Conservation (phyloP, 2,888 invertebrate species). For the Amiota mariae region DNA sequence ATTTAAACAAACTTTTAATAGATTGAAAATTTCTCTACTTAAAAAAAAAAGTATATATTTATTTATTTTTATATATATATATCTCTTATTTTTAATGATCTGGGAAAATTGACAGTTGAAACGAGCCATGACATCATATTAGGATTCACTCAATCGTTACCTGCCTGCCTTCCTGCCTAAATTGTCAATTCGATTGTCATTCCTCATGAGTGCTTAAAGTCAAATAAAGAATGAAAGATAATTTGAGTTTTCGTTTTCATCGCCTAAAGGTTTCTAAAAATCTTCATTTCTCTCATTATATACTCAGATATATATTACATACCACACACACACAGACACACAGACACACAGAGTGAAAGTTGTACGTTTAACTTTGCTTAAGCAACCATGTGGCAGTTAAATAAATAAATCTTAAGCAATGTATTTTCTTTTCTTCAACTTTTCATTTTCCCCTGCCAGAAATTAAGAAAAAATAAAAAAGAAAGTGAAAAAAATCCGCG, state of each 20-base stretch:
- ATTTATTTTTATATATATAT: too few relatives aligned
- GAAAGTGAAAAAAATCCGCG: not conserved
- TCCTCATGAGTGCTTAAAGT: not conserved
- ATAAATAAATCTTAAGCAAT: conserved; percentile 51
- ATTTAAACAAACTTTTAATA: too few relatives aligned
- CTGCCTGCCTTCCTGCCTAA: too few relatives aligned
- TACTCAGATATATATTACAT: conserved; percentile 61
- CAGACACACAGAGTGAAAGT: conserved; percentile 54
- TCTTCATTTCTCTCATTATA: conserved; percentile 8
- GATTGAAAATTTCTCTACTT: too few relatives aligned
- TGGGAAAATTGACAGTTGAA: too few relatives aligned
- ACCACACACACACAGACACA: too few relatives aligned
- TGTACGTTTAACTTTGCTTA: conserved; percentile 65
- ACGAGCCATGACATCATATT: too few relatives aligned
- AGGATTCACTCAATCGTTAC: too few relatives aligned
- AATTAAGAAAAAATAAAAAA: conserved; percentile 26
- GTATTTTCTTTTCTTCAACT: conserved; percentile 3
- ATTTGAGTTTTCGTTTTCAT: not conserved
- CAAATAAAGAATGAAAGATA: not conserved
- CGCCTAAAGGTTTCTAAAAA: conserved; percentile 40
- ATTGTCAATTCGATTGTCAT: too few relatives aligned
- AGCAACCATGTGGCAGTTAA: conserved; percentile 61
- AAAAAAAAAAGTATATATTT: too few relatives aligned
- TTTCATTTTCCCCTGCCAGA: conserved; percentile 35
- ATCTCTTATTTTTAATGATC: too few relatives aligned